phyloP scores from a whole-genome alignment of 1,140 invertebrate species.

The Zaprionus africanus region DNA sequence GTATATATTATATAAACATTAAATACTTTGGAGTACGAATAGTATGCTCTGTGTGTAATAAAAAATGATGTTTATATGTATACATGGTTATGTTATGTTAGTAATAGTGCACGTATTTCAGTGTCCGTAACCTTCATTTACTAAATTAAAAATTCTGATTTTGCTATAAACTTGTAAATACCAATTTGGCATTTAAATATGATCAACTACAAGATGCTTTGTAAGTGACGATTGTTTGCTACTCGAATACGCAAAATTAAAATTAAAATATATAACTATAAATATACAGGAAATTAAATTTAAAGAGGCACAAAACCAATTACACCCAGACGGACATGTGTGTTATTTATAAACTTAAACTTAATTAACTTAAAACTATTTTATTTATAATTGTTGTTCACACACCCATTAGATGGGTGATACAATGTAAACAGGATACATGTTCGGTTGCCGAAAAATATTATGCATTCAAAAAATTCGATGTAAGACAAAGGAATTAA shows the following conservation, averaged over 20 bases:
- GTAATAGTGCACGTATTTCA: conserved; percentile 13
- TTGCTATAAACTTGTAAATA: conserved; percentile 37
- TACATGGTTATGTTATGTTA: conserved; percentile 40
- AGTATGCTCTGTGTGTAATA: not conserved
- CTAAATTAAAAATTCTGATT: conserved; percentile 47
- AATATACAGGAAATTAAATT: not conserved
- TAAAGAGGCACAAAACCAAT: not conserved
- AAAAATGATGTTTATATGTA: not conserved
- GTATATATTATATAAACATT: conserved; percentile 10
- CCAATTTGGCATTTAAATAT: conserved; percentile 17
- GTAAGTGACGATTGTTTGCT: conserved; percentile 1
- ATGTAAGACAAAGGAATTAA: not conserved
- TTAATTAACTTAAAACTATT: not conserved
- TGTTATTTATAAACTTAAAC: no score
- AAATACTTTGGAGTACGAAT: conserved; percentile 1
- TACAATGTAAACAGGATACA: conserved; percentile 13
- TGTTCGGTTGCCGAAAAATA: conserved; percentile 27
- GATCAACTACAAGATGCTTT: conserved; percentile 13
- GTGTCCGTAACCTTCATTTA: conserved; percentile 1
- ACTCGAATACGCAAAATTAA: not conserved
- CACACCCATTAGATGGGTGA: conserved; percentile 37
- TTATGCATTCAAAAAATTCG: conserved; percentile 25
- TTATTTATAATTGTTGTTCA: not conserved
- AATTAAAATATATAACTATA: not conserved
- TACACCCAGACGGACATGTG: not conserved